These are phyloP conservation scores for Protodeltote pygarga DNA, from an alignment of 2,888 invertebrate species.

Conservation along the genomic window DNA sequence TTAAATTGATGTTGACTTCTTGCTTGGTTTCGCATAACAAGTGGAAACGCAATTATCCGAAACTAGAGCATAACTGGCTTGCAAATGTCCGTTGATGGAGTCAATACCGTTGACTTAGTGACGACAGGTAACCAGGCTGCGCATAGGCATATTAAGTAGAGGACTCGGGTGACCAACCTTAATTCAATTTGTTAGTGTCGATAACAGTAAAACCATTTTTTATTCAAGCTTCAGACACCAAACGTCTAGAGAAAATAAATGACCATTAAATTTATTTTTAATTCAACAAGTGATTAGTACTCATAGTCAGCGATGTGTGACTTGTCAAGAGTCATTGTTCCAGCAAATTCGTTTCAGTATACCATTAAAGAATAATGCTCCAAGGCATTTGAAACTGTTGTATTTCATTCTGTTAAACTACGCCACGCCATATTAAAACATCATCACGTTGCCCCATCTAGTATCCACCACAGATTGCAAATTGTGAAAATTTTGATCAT, in stretches of 20 bases:
- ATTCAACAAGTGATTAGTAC: conserved; percentile 18
- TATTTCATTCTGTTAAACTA: conserved; percentile 58
- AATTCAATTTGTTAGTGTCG: not conserved
- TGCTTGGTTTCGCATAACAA: conserved; percentile 70
- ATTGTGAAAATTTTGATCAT: conserved; percentile 30
- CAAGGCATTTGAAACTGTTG: conserved; percentile 28
- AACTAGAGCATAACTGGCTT: conserved; percentile 73
- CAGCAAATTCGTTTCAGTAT: conserved; percentile 30
- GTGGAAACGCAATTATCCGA: conserved; percentile 73
- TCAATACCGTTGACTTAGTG: conserved; percentile 43
- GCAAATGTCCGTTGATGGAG: conserved; percentile 63
- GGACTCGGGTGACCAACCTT: not conserved
- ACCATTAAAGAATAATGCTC: too few species aligned
- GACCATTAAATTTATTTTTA: conserved; percentile 20
- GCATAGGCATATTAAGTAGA: conserved; percentile 12
- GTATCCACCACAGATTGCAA: conserved; percentile 49
- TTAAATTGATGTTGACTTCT: conserved; percentile 62
- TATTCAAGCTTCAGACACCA: conserved; percentile 5
- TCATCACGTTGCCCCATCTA: conserved; percentile 57
- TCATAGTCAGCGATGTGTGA: conserved; percentile 7
- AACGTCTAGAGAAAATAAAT: not conserved
- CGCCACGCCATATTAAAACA: conserved; percentile 64
- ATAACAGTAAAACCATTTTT: conserved; percentile 14
- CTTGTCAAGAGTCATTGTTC: conserved; percentile 16
- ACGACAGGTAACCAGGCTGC: conserved; percentile 10